phyloP scores from a whole-genome alignment of 92 coral and sea anemone genomes.

The Blastomussa wellsi region DNA sequence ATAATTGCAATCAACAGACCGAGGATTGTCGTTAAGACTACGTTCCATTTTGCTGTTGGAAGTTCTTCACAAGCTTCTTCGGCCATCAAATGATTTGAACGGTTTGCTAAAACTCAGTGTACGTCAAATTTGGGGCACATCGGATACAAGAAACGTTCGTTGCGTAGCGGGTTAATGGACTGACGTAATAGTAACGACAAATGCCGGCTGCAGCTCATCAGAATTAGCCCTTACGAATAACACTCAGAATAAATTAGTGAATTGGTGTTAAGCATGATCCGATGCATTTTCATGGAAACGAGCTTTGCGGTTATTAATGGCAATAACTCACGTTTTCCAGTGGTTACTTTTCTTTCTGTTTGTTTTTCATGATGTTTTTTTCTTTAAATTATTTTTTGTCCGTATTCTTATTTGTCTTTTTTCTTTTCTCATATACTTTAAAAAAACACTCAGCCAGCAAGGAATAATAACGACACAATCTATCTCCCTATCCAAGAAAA shows the following conservation, averaged over 20 bases:
- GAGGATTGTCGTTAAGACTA: neutral
- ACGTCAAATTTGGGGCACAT: neutral
- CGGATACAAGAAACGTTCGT: neutral
- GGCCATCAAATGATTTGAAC: neutral
- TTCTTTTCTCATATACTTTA: neutral
- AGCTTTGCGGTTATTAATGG: neutral
- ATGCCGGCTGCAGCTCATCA: neutral
- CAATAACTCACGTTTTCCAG: neutral
- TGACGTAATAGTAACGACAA: neutral
- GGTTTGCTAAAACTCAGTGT: neutral
- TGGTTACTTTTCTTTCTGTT: neutral
- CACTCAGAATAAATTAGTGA: neutral
- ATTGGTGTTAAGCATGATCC: neutral
- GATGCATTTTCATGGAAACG: neutral
- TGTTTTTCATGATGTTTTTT: neutral
- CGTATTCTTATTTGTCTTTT: too few species aligned
- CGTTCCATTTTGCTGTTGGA: constrained; percentile 34
- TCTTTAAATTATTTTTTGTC: too few species aligned
- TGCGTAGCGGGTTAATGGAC: neutral
- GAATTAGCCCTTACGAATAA: neutral
- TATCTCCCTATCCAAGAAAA: neutral
- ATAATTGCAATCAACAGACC: constrained; percentile 19
- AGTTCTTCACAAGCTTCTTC: neutral
- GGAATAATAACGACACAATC: neutral
- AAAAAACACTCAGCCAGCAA: neutral